A percentile compares a stretch with the other conserved stretches of the same genome.
Evolutionary conservation across 1,140 invertebrate genomes (phyloP).

Genomic region (Pseudomyrmex sp.): DNA sequence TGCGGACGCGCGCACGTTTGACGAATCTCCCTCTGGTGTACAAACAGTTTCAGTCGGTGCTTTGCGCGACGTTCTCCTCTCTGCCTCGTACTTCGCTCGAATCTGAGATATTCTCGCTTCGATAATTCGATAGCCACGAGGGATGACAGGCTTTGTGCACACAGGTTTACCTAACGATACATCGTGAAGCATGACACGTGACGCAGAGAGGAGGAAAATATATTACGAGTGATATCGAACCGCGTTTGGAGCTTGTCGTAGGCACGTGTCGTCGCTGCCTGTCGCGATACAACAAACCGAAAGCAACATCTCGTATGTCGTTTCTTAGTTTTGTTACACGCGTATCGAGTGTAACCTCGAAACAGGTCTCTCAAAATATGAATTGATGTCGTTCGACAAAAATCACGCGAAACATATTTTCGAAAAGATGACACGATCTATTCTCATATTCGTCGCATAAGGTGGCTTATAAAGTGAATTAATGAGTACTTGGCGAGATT

Average conservation of each 20-base stretch:
- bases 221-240: not conserved
- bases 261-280: not conserved
- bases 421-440: not conserved
- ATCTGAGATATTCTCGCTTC: constrained; percentile 37
- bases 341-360: not conserved
- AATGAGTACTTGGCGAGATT: constrained; percentile 31
- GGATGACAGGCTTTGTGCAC: constrained; percentile 22
- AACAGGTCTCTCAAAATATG: not conserved
- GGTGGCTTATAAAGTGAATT: not conserved
- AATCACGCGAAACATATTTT: not conserved
- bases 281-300: not conserved
- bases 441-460: not conserved
- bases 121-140: constrained; percentile 46
- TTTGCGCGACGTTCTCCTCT: constrained; percentile 17
- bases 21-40: constrained; percentile 4
- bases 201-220: not conserved
- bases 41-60: constrained; percentile 21
- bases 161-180: constrained; percentile 1
- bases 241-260: constrained; percentile 6
- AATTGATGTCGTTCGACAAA: not conserved
- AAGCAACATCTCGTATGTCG: not conserved
- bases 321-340: not conserved
- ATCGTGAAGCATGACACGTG: not conserved
- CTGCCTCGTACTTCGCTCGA: not conserved
- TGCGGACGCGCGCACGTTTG: constrained; percentile 46